Base-by-base conservation (phyloP, 2,888 invertebrate genomes). In the Xylocampa areola region DNA sequence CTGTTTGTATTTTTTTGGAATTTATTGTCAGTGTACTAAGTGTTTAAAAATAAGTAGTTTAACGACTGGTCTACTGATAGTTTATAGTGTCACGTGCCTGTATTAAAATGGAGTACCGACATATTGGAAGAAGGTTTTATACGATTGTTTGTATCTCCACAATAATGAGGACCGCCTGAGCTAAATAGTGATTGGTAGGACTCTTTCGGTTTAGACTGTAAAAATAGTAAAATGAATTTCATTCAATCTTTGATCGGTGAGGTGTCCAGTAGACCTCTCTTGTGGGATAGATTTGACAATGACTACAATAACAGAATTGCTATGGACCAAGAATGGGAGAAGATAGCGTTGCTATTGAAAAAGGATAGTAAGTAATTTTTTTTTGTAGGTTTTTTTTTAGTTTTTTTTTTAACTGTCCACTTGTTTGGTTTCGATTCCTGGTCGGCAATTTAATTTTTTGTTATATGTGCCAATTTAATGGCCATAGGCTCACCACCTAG, bases 271-370 rank as follows among this genome's bases (percentile, higher is more conserved):
- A 64, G 73, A 5, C 76, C 77, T 2, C 16, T 73, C 7, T 7
- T 81, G 16, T 81, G 81, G 81, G 63, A 81, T 4, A 72, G 55
- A 45, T 58, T 48, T 11, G 43, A 74, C 8, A 64, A 68, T 0
- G 30, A 60, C n/a, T 71, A 74, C 19, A 60, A 65, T 4, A 75
- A 68, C 16, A 49, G 77, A 6, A 3, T 25, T 0, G 57, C 62
- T 0, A 64, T 71, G 47, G 69, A 73, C 6, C 10, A 13, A 0
- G 73, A 76, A 7, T 80, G 80, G 80, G 52, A 52, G 0, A 45
- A 35, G 3, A 30, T 80, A 25, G 61, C 69, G 11, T 23, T 5
- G 0, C 1, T 49, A 5, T 5, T 77, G 10, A 45, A 54, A 0
- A 76, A 37, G 58, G 62, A 67, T 6, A 71, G 79, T 80, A 55